Evolutionary conservation across 2,113 vertebrate species (phyloP), one percentile per base, ranked within the genome.

Genomic region (Turnix velox): DNA sequence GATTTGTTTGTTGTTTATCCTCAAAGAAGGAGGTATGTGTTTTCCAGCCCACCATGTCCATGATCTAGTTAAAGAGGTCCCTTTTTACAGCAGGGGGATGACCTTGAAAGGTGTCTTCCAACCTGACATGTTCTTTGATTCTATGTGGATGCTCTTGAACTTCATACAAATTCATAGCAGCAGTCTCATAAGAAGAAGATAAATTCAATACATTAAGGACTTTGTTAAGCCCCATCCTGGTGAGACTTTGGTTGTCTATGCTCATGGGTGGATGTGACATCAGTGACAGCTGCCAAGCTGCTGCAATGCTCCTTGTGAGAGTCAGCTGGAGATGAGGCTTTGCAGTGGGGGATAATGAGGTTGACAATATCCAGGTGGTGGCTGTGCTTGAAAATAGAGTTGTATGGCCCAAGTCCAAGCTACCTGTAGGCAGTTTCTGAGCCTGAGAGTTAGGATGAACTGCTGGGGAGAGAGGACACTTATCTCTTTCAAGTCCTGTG

Each of bases 321-420:
- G 51, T 14, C 55, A 66, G 11, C 37, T 86, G 55, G 42, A 57
- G 55, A 39, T 63, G 62, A 42, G 49, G 37, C 39, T 92, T 90
- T 92, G 77, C 77, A 7, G 0, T 30, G 39, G 24, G 12, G 16
- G 12, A 30, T 68, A 23, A 51, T 27, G 0, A 0, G 17, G 30
- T 63, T 63, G 43, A 55, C 61, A 62, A 31, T 33, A 52, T 33
- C 25, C 40, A n/a, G 27, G 37, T 6, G 4, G 24, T 67, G 62
- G 2, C 46, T 75, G 0, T 88, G 46, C 39, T 67, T 72, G 71
- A 63, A 55, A 79, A 59, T 6, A 51, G 33, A 63, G 23, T 16
- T 65, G 9, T 76, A 5, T 31, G 30, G 33, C 63, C 33, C 65
- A 79, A 90, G 84, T 6, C 14, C 6, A 48, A 28, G 58, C 30